Evolutionary conservation across 2,113 vertebrate species (phyloP).

Genomic region (Seriola quinqueradiata): DNA sequence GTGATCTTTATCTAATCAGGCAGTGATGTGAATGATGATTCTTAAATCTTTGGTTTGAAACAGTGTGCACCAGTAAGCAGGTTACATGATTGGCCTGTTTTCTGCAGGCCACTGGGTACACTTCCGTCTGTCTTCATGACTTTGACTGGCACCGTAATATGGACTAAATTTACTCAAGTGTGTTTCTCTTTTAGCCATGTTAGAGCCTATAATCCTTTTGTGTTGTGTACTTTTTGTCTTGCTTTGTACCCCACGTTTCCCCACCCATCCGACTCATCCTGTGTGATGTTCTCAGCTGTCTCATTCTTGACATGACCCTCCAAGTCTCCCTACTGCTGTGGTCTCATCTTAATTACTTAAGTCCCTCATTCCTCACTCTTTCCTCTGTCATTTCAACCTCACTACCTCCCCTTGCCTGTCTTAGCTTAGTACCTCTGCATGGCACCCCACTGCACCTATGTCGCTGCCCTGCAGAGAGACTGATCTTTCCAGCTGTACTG

Average conservation of each 20-base stretch:
- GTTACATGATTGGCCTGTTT: slow-evolving; percentile 25
- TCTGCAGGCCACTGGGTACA: slow-evolving; percentile 16
- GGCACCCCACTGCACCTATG: slow-evolving; percentile 5
- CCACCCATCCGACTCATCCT: slow-evolving; percentile 15
- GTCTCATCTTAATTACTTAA: slow-evolving; percentile 48
- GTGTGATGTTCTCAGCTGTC: slow-evolving; percentile 19
- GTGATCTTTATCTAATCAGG: slow-evolving; percentile 22
- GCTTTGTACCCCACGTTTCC: slow-evolving; percentile 16
- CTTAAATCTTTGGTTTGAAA: slow-evolving; percentile 27
- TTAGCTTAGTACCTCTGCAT: slow-evolving; percentile 9
- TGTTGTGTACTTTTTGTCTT: neutral
- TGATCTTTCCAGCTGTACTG: slow-evolving; percentile 10
- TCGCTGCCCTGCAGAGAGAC: slow-evolving; percentile 28
- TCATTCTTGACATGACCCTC: slow-evolving; percentile 37
- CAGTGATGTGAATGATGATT: slow-evolving; percentile 35
- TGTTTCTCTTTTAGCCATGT: neutral
- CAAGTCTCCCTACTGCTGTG: neutral
- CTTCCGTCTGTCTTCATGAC: slow-evolving; percentile 5
- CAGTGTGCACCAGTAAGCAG: slow-evolving; percentile 25
- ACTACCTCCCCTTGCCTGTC: slow-evolving; percentile 16
- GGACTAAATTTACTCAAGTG: neutral
- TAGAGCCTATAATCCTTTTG: neutral
- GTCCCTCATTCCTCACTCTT: slow-evolving; percentile 18
- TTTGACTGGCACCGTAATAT: slow-evolving; percentile 16
- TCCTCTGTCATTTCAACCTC: slow-evolving; percentile 20